Base-by-base conservation (phyloP, 2,888 invertebrate species). In the Antitype chi region DNA sequence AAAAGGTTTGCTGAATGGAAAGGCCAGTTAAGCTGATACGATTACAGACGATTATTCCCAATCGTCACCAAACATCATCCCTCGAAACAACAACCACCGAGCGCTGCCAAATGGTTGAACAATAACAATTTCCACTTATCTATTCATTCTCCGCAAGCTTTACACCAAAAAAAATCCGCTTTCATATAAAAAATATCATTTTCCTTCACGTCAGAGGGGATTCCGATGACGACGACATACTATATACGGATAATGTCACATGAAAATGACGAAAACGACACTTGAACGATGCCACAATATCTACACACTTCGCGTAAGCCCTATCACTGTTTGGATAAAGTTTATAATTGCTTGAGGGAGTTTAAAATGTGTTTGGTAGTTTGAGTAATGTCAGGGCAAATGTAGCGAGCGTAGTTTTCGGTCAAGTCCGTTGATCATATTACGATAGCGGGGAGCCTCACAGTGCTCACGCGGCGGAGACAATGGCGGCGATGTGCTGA, bases 391-490 rank as follows among this genome's bases (percentile, higher is more conserved):
- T 86, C 72, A 81, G 81, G 82, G 85, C 88, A 90, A 91, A 91
- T 91, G 90, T 91, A 91, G 85, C 89, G 90, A 87, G 82, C 76
- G 84, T 85, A 85, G 90, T 91, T 89, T 85, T 89, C 87, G 90
- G 90, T 89, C 88, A 89, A 91, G 87, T 89, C 89, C 81, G 83
- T 83, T 85, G 90, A 91, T 91, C 90, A 89, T 86, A 90, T 91
- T 91, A 90, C 84, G 90, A 90, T 90, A 90, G 85, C 62, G 80
- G 70, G 55, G 83, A 80, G 81, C 73, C 79, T 62, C 68, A 60
- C 70, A 25, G 49, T 63, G 64, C 47, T 28, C 17, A 11, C 43
- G 80, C 70, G 64, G 79, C 59, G 82, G 80, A 87, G 86, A 88
- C 88, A 86, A 85, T 81, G 68, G 70, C 62, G 62, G 64, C 43